Evolutionary conservation across 1,140 invertebrate species (phyloP).

Genomic region (Himalopsyche phryganea): DNA sequence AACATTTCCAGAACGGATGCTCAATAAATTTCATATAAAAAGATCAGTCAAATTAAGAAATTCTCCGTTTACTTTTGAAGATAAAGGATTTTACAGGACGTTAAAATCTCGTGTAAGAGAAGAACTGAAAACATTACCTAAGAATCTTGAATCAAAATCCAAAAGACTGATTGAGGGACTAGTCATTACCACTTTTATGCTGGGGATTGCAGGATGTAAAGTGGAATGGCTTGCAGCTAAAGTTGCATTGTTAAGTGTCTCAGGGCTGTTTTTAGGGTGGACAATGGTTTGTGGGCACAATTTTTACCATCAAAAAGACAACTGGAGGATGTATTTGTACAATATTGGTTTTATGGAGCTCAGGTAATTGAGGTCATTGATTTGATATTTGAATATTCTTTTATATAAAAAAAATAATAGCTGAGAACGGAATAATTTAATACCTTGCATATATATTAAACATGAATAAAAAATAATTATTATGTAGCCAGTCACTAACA

Average conservation of each 20-base stretch:
- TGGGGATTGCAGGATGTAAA: slow-evolving; percentile 3
- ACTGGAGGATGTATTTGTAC: slow-evolving; percentile 79
- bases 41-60: slow-evolving; percentile 56
- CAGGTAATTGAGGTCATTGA: slow-evolving; percentile 54
- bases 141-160: slow-evolving; percentile 18
- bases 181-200: slow-evolving; percentile 7
- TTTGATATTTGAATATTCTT: neutral
- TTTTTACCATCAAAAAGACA: slow-evolving; percentile 77
- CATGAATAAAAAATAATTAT: no score
- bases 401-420: neutral
- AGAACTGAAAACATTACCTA: slow-evolving; percentile 50
- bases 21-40: slow-evolving; percentile 61
- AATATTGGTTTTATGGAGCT: slow-evolving; percentile 65
- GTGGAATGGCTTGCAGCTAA: neutral
- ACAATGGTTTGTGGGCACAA: slow-evolving; percentile 67
- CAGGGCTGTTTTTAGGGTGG: slow-evolving; percentile 52
- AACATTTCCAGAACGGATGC: slow-evolving; percentile 49
- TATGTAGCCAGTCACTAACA: no score
- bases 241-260: neutral
- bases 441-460: no score
- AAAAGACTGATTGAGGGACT: slow-evolving; percentile 21
- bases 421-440: neutral
- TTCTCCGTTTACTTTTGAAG: slow-evolving; percentile 64
- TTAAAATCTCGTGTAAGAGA: slow-evolving; percentile 58
- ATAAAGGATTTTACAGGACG: slow-evolving; percentile 66